phyloP scores from a whole-genome alignment of 2,113 vertebrate species.

The Azemiops feae region DNA sequence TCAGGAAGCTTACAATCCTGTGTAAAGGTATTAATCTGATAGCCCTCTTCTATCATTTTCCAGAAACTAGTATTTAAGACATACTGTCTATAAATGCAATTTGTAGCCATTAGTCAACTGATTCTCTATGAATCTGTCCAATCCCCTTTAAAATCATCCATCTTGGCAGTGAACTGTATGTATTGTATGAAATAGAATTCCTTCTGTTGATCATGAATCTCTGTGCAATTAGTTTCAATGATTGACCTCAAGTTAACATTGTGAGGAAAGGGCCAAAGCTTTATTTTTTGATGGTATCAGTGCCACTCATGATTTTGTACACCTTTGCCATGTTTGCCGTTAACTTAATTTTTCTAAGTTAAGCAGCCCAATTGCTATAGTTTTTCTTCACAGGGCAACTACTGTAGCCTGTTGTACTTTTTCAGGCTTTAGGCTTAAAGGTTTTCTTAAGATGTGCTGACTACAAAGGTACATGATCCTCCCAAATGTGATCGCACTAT shows the following conservation, averaged over 20 bases:
- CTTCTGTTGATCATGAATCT: background rate
- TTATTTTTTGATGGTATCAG: background rate
- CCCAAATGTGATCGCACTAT: too few species aligned
- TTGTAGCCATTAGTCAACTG: background rate
- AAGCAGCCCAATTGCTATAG: background rate
- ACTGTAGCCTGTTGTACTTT: too few species aligned
- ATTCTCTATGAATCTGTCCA: background rate
- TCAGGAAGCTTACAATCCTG: background rate
- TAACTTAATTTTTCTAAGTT: background rate
- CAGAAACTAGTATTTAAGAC: background rate
- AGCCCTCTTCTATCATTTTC: background rate
- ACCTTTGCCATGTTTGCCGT: background rate
- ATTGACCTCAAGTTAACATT: background rate
- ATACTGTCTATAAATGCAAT: background rate
- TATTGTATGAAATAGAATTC: background rate
- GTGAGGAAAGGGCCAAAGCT: background rate
- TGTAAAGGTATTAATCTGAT: background rate
- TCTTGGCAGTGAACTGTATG: background rate
- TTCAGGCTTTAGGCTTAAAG: too few species aligned
- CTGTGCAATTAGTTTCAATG: background rate
- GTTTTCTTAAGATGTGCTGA: too few species aligned
- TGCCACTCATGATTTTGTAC: background rate
- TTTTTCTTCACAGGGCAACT: too few species aligned
- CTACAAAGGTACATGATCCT: too few species aligned
- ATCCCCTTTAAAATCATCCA: background rate